phyloP scores from a whole-genome alignment of 1,140 invertebrate genomes.

The Diachasma alloeum region DNA sequence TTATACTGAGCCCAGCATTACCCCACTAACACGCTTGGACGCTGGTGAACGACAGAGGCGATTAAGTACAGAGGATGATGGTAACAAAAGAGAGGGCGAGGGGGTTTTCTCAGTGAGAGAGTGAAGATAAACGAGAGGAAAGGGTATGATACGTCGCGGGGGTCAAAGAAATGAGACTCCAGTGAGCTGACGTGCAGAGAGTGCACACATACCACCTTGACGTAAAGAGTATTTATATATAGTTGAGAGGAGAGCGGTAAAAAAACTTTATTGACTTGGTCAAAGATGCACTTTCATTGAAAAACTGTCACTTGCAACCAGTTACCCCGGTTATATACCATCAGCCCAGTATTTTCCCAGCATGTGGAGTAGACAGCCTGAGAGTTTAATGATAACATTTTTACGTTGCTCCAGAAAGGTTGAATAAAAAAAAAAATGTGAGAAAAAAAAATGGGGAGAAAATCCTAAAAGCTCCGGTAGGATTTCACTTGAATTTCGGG shows the following conservation, averaged over 20 bases:
- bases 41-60: not conserved
- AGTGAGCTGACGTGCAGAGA: not conserved
- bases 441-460: not conserved
- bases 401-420: not conserved
- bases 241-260: not conserved
- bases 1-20: not conserved
- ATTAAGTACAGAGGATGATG: not conserved
- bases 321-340: slow-evolving; percentile 10
- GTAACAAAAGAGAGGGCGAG: not conserved
- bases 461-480: not conserved
- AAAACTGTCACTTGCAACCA: slow-evolving; percentile 4
- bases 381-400: slow-evolving; percentile 16
- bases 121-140: not conserved
- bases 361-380: slow-evolving; percentile 6
- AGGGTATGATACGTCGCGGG: not conserved
- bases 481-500: slow-evolving; percentile 1
- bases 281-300: slow-evolving; percentile 14
- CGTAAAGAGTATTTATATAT: not conserved
- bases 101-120: not conserved
- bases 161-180: slow-evolving; percentile 6
- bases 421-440: not conserved
- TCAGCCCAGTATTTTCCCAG: not conserved
- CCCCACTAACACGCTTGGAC: not conserved
- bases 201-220: not conserved
- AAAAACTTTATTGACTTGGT: not conserved